Evolutionary conservation across 2,797 vertebrate genomes (phyloP).

Genomic region (Microctenopoma steveboyesi): DNA sequence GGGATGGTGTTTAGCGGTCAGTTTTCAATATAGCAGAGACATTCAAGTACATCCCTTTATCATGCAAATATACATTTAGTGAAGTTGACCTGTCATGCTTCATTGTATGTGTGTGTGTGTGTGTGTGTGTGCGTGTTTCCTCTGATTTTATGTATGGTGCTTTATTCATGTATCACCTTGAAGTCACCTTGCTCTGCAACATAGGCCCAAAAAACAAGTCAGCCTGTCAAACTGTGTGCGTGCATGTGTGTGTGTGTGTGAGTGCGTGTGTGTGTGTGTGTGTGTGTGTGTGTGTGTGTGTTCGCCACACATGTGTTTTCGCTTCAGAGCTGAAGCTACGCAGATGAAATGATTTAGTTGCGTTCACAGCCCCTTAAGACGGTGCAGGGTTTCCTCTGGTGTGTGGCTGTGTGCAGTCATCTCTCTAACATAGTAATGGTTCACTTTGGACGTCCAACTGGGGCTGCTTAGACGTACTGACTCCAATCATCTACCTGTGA

Average conservation of each 20-base stretch:
- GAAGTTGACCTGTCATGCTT: not conserved
- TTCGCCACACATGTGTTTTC: not conserved
- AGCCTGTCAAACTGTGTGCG: constrained; percentile 3
- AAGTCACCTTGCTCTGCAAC: constrained; percentile 74
- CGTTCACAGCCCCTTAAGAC: constrained; percentile 26
- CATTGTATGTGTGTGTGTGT: not conserved
- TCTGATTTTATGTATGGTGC: constrained; percentile 7
- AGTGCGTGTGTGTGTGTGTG: constrained; percentile 3
- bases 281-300: constrained; percentile 2
- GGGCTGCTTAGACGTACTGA: not conserved
- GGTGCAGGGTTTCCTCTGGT: constrained; percentile 5
- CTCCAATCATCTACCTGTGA: constrained; percentile 1
- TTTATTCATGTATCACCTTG: constrained; percentile 72
- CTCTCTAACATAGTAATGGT: constrained; percentile 10
- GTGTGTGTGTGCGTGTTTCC: constrained; percentile 11
- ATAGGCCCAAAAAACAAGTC: constrained; percentile 31
- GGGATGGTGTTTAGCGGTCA: constrained; percentile 39
- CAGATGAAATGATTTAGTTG: constrained; percentile 13
- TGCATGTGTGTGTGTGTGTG: constrained; percentile 8
- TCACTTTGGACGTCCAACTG: constrained; percentile 2
- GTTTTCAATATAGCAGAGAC: constrained; percentile 24
- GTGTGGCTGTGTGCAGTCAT: constrained; percentile 28
- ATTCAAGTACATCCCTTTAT: not conserved
- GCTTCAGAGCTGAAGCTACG: constrained; percentile 10
- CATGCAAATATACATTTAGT: not conserved